Base-by-base conservation (phyloP, 2,113 vertebrate genomes). In the Heloderma charlesbogerti region DNA sequence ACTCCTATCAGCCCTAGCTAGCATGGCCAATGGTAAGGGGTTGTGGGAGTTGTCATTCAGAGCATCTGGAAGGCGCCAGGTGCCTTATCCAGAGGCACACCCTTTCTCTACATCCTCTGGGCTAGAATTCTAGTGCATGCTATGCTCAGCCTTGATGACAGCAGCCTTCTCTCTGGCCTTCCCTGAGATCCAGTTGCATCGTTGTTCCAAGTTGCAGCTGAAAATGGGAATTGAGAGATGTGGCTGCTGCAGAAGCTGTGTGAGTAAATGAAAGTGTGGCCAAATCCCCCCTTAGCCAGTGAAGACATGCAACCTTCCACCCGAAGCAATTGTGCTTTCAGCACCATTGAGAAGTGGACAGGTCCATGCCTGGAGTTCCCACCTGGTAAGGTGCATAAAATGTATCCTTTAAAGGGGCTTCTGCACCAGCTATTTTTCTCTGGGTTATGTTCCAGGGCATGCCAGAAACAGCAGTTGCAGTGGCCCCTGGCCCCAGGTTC, bases 311-410 rank as follows among this genome's bases (percentile, higher is more conserved):
- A 75, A 6, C 2, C 31, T 51, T 63, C 13, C 63, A 12, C 40
- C 60, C 60, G 40, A 69, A 78, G 27, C 67, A 57, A 63, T 72
- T 29, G 77, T 48, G 34, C 27, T 86, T 90, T 86, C 60, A 79
- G 57, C 83, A 90, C 89, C 22, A 86, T 40, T 7, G 16, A 16
- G 27, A 45, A 79, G 20, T 69, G 83, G 89, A 86, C 74, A 86
- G 89, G 45, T 69, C 83, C 43, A 16, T 71, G 83, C 34, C 31
- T 79, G 25, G 9, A 54, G 8, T 16, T 69, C 54, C n/a, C 63
- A 90, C 83, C 74, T 86, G 74, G 25, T 57, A 31, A 90, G 89
- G 83, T 90, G 45, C 45, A 57, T 31, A 43, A 75, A 69, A 51
- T 54, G 3, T 3, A 48, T 12, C 40, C 45, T 4, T 63, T 60